Percentiles rank a stretch among this genome's conserved stretches.
These are phyloP conservation scores for Pseudanteris insignis DNA, from an alignment of 2,888 invertebrate species.

Conservation along the genomic window DNA sequence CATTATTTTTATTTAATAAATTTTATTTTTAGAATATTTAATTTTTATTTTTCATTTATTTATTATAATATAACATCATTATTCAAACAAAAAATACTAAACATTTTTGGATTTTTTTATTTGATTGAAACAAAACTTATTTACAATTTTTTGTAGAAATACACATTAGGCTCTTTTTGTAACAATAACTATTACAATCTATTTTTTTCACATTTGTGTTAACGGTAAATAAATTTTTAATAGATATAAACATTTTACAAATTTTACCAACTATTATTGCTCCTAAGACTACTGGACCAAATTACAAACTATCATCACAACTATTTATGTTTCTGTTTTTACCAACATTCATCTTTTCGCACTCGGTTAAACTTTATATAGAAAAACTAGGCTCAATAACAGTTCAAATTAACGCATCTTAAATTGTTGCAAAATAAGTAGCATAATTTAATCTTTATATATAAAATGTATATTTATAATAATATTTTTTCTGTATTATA, in stretches of 20 bases:
- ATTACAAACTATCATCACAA: slow-evolving; percentile 38
- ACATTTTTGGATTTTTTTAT: too few relatives aligned
- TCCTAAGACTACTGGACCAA: slow-evolving; percentile 36
- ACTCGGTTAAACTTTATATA: slow-evolving; percentile 36
- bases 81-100: too few relatives aligned
- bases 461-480: slow-evolving; percentile 24
- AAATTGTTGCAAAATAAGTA: slow-evolving; percentile 27
- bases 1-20: too few relatives aligned
- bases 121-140: too few relatives aligned
- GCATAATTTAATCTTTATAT: slow-evolving; percentile 22
- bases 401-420: slow-evolving; percentile 31
- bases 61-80: too few relatives aligned
- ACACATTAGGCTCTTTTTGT: slow-evolving; percentile 35
- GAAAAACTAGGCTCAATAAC: slow-evolving; percentile 42
- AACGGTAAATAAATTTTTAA: slow-evolving; percentile 42
- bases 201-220: slow-evolving; percentile 31
- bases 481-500: too few relatives aligned
- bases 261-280: slow-evolving; percentile 30
- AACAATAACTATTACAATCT: slow-evolving; percentile 42
- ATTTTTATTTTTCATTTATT: too few relatives aligned
- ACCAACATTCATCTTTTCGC: slow-evolving; percentile 29
- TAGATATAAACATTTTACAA: slow-evolving; percentile 41
- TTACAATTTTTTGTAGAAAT: slow-evolving; percentile 42
- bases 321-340: slow-evolving; percentile 37
- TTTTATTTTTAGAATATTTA: too few relatives aligned